A percentile compares a stretch with the other conserved stretches of the same genome.
phyloP scores from a whole-genome alignment of 2,113 vertebrate genomes.

The Rallus limicola region DNA sequence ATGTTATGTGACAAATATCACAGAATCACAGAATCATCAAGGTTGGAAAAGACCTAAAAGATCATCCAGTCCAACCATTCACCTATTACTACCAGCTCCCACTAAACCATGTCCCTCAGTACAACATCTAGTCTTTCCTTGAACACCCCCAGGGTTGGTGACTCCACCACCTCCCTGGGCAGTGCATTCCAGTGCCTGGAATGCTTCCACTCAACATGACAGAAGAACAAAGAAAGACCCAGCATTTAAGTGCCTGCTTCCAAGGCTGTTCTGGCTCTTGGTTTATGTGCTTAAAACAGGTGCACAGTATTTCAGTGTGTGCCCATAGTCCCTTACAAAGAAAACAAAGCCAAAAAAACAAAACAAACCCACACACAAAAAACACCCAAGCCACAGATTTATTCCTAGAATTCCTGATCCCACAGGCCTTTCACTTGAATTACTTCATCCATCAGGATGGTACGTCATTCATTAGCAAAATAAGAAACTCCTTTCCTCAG shows the following conservation, averaged over 20 bases:
- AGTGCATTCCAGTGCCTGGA: too few species aligned
- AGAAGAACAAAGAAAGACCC: background rate
- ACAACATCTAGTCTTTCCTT: too few species aligned
- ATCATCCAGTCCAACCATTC: too few species aligned
- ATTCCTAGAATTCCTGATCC: background rate
- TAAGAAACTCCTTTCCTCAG: background rate
- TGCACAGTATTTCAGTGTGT: background rate
- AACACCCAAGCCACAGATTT: background rate
- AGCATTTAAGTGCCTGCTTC: background rate
- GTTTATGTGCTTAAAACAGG: background rate
- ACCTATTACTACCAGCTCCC: too few species aligned
- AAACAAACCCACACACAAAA: too few species aligned
- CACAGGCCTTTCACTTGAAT: background rate
- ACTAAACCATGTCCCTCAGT: too few species aligned
- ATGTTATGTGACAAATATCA: background rate
- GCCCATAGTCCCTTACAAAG: background rate
- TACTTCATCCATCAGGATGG: background rate
- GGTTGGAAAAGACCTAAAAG: too few species aligned
- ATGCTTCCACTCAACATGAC: background rate
- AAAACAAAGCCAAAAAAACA: too few species aligned
- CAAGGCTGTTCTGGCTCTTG: background rate
- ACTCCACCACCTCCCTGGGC: too few species aligned
- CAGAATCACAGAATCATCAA: too few species aligned
- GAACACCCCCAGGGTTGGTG: too few species aligned
- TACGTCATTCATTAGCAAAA: background rate